Evolutionary conservation across 2,113 vertebrate species (phyloP).

Genomic region (Bucco capensis): DNA sequence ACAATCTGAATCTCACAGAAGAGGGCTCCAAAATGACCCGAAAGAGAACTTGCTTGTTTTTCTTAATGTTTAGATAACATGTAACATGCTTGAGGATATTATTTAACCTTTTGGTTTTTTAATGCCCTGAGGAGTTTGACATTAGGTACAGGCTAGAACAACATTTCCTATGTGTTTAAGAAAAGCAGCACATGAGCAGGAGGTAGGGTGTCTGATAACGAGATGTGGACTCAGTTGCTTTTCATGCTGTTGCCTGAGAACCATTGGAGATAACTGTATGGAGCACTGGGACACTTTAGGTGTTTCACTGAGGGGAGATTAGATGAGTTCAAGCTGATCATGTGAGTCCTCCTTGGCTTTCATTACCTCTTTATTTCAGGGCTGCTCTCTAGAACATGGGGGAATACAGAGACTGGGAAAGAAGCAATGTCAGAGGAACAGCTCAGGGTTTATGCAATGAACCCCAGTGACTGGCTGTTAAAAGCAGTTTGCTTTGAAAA

Average conservation of each 20-base stretch:
- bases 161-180: not conserved
- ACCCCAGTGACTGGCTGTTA: not conserved
- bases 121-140: not conserved
- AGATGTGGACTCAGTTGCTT: not conserved
- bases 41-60: not conserved
- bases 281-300: not conserved
- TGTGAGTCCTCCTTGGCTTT: not conserved
- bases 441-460: not conserved
- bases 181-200: not conserved
- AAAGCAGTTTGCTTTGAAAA: not conserved
- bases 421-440: not conserved
- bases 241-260: not conserved
- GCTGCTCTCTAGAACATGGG: not conserved
- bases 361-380: not conserved
- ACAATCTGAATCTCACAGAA: fast-evolving
- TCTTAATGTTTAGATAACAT: not conserved
- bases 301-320: not conserved
- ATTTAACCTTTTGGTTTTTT: not conserved
- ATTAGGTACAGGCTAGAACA: not conserved
- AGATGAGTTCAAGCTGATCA: not conserved
- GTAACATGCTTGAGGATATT: not conserved
- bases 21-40: not conserved
- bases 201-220: fast-evolving
- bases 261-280: not conserved
- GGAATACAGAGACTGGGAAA: not conserved